Evolutionary conservation across 2,113 vertebrate species (phyloP), one percentile per base, ranked within the genome.

Genomic region (Okapia johnstoni): DNA sequence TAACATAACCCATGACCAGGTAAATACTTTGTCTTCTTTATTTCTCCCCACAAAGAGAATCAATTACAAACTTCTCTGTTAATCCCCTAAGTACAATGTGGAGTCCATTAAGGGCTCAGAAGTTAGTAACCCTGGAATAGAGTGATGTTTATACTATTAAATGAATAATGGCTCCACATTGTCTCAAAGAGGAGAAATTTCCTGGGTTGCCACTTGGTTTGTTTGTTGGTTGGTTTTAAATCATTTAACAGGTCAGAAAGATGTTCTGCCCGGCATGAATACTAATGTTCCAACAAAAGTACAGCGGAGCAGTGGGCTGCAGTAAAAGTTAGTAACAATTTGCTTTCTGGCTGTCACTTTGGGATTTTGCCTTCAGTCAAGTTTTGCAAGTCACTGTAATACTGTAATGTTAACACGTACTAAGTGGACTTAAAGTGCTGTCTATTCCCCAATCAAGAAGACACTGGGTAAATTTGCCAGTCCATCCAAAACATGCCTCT

Each of bases 51-150:
- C 98, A 98, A 85, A 97, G 40, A 96, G 92, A 98, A 98, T 98
- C 95, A 98, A 98, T 98, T 98, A 97, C 89, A 96, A 97, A 98
- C 50, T 94, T 98, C 89, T 97, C 96, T 96, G 91, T 97, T 98
- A 98, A 98, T 98, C 95, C 96, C 96, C 98, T 93, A 98, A 98
- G 88, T 98, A 98, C 94, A 93, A 97, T 87, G 90, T 95, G 95
- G 98, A 97, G 84, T 93, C 96, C 97, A 95, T 81, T 98, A 98
- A 98, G 96, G 93, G 95, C 97, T 95, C 96, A 95, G 93, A 98
- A 98, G 93, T 96, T 96, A 97, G 96, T 96, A 98, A 98, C 90
- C 85, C 93, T 97, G 93, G 84, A 83, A 98, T 97, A 92, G 94
- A 95, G 88, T 95, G 96, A 98, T 97, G 97, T 98, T 97, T 98